Evolutionary conservation across 2,888 invertebrate species (phyloP).

Genomic region (Clitarchus hookeri): DNA sequence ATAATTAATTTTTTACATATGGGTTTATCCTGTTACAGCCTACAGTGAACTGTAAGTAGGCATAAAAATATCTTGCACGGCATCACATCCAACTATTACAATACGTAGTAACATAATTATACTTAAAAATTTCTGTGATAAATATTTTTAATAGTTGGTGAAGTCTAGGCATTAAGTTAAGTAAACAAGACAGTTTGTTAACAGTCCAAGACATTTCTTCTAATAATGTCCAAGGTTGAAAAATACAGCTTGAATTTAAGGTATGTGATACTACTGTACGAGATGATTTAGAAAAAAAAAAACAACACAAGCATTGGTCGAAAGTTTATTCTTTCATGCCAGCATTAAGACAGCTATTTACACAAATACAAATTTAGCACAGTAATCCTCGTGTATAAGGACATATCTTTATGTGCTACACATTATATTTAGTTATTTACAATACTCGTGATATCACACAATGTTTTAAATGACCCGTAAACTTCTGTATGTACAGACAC

Average conservation of each 20-base stretch:
- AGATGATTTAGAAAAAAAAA: neutral
- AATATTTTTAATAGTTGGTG: too few relatives aligned
- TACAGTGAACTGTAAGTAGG: too few relatives aligned
- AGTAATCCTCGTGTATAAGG: constrained; percentile 25
- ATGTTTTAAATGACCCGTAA: constrained; percentile 41
- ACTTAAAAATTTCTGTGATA: too few relatives aligned
- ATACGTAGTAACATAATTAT: too few relatives aligned
- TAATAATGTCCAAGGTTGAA: too few relatives aligned
- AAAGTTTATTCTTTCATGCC: constrained; percentile 36
- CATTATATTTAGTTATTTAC: constrained; percentile 35
- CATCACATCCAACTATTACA: too few relatives aligned
- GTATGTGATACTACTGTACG: neutral
- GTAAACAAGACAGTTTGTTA: too few relatives aligned
- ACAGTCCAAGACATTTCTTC: too few relatives aligned
- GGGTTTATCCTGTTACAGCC: too few relatives aligned
- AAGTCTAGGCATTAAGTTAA: too few relatives aligned
- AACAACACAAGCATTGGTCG: constrained; percentile 31
- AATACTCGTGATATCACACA: constrained; percentile 39
- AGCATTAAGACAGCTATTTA: constrained; percentile 41
- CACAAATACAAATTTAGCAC: constrained; percentile 39
- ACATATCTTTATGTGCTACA: constrained; percentile 23
- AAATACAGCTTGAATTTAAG: neutral
- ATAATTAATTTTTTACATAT: too few relatives aligned
- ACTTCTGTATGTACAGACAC: constrained; percentile 39
- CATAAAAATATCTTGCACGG: too few relatives aligned